A percentile compares a stretch with the other conserved stretches of the same genome.
Evolutionary conservation across 2,888 invertebrate species (phyloP).

Genomic region (Acronicta aceris): DNA sequence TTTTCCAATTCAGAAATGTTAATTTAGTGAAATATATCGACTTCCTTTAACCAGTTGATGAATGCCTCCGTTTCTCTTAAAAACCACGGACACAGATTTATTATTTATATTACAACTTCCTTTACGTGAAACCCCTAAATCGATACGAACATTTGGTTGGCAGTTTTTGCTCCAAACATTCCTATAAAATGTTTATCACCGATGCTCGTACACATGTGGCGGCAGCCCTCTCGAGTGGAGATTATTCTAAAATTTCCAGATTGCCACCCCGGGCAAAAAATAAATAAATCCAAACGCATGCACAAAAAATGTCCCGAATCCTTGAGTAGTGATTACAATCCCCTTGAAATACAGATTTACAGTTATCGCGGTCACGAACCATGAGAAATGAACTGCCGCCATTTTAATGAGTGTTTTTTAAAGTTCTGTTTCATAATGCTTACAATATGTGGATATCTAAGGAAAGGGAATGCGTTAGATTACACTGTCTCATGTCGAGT

Average conservation of each 20-base stretch:
- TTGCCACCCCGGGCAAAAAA: conserved; percentile 88
- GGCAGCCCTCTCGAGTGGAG: conserved; percentile 80
- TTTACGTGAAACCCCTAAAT: conserved; percentile 76
- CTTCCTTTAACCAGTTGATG: conserved; percentile 27
- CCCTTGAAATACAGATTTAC: conserved; percentile 83
- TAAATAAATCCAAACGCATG: conserved; percentile 83
- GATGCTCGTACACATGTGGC: conserved; percentile 81
- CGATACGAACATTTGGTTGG: conserved; percentile 84
- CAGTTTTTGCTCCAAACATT: conserved; percentile 86
- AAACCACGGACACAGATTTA: conserved; percentile 61
- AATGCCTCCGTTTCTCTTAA: conserved; percentile 30
- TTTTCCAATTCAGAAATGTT: no score
- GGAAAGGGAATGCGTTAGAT: neutral
- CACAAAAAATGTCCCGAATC: conserved; percentile 85
- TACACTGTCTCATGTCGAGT: neutral
- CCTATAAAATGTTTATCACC: conserved; percentile 89
- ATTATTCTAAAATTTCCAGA: conserved; percentile 88
- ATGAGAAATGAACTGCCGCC: conserved; percentile 39
- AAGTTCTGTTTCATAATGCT: conserved; percentile 25
- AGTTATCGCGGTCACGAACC: conserved; percentile 71
- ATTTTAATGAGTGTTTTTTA: conserved; percentile 40
- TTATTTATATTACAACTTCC: conserved; percentile 86
- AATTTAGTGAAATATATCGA: conserved; percentile 6
- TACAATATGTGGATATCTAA: conserved; percentile 23
- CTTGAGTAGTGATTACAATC: conserved; percentile 80